A percentile compares a stretch with the other conserved stretches of the same genome.
Evolutionary conservation across 2,797 vertebrate species (phyloP).

Genomic region (Parambassis ranga): DNA sequence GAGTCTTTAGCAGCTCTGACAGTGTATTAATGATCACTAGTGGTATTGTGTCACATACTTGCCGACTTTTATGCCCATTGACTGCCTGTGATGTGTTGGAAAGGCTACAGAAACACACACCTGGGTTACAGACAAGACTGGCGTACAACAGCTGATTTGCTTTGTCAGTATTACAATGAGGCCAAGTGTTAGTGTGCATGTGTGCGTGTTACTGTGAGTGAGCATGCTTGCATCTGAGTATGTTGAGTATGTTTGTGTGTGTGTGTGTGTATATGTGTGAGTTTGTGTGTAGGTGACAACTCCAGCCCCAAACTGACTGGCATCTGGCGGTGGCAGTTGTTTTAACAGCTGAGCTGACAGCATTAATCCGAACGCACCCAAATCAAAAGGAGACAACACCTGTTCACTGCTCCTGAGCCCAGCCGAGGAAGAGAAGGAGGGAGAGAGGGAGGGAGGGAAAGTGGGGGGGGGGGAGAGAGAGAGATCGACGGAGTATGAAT

Average conservation of each 20-base stretch:
- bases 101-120: conserved; percentile 57
- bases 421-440: conserved; percentile 49
- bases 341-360: conserved; percentile 99
- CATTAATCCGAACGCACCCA: conserved; percentile 99
- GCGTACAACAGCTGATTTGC: conserved; percentile 67
- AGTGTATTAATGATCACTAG: conserved; percentile 10
- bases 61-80: conserved; percentile 15
- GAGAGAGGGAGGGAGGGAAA: not conserved
- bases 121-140: conserved; percentile 61
- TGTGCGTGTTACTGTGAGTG: conserved; percentile 34
- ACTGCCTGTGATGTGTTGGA: conserved; percentile 49
- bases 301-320: conserved; percentile 98
- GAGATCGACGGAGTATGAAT: conserved; percentile 46
- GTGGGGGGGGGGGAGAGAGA: not conserved
- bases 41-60: not conserved
- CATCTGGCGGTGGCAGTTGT: conserved; percentile 99
- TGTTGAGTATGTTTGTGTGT: conserved; percentile 36
- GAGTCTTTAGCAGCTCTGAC: not conserved
- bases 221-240: conserved; percentile 18
- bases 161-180: conserved; percentile 67
- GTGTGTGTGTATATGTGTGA: conserved; percentile 37
- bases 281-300: conserved; percentile 85
- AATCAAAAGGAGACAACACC: conserved; percentile 99
- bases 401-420: conserved; percentile 96
- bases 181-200: conserved; percentile 20